A percentile compares a stretch with the other conserved stretches of the same genome.
Conservation (phyloP, 2,113 vertebrate species). For the Coreoperca whiteheadi region DNA sequence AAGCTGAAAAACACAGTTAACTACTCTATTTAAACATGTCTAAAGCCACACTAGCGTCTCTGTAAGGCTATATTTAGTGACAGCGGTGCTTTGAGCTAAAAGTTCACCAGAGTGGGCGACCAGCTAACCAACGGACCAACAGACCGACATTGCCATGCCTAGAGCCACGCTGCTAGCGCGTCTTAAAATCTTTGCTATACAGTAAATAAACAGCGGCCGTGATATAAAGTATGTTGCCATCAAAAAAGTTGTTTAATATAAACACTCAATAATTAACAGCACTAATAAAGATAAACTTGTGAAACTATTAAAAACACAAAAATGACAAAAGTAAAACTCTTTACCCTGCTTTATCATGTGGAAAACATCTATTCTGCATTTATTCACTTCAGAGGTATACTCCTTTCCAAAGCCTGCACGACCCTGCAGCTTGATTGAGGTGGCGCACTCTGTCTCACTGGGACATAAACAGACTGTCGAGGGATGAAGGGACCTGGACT, state of each 20-base stretch:
- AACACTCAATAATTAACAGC: background rate
- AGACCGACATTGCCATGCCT: background rate
- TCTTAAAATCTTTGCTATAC: background rate
- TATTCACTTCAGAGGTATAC: background rate
- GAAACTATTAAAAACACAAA: background rate
- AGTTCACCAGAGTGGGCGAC: background rate
- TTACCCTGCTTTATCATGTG: background rate
- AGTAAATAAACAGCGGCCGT: background rate
- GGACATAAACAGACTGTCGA: slow-evolving; percentile 43
- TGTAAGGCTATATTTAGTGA: background rate
- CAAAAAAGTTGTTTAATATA: background rate
- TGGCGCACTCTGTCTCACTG: slow-evolving; percentile 18
- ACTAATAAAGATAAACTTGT: background rate
- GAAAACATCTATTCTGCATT: background rate
- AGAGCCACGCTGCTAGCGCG: background rate
- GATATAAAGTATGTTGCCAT: background rate
- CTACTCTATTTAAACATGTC: background rate
- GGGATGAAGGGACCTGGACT: slow-evolving; percentile 43
- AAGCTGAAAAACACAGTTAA: background rate
- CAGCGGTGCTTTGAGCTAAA: background rate
- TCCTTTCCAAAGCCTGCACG: slow-evolving; percentile 21
- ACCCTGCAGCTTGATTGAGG: slow-evolving; percentile 46
- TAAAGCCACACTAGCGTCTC: background rate
- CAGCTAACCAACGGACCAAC: background rate
- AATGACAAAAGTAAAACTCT: background rate